Evolutionary conservation across 2,113 vertebrate genomes (phyloP).

Genomic region (Toxotes chatareus): DNA sequence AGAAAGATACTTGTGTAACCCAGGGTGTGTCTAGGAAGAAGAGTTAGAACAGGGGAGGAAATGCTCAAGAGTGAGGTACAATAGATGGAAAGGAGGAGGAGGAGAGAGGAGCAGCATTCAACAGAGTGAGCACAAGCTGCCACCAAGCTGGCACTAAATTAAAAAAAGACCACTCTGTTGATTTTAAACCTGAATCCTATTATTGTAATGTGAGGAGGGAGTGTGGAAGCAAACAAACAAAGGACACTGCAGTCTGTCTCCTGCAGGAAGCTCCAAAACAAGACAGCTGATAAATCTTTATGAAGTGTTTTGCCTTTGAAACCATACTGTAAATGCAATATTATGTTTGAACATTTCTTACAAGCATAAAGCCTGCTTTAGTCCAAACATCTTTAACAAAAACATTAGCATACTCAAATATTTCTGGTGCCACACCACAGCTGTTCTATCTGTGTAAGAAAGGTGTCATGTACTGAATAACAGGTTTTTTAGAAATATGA

Average conservation of each 20-base stretch:
- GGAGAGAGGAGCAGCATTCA: background rate
- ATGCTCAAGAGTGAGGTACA: background rate
- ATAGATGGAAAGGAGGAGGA: background rate
- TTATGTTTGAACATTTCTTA: background rate
- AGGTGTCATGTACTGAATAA: too few relatives aligned
- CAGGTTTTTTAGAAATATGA: too few relatives aligned
- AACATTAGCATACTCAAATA: constrained; percentile 24
- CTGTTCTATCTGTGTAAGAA: too few relatives aligned
- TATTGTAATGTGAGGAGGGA: background rate
- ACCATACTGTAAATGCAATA: background rate
- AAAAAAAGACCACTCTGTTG: background rate
- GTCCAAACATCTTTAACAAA: constrained; percentile 25
- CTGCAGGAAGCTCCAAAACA: background rate
- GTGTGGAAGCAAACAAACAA: background rate
- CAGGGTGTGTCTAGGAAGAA: constrained; percentile 14
- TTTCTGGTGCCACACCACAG: too few relatives aligned
- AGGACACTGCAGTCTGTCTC: background rate
- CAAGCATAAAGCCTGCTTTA: background rate
- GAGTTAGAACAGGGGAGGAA: background rate
- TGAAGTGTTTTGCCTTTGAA: background rate
- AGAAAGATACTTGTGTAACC: background rate
- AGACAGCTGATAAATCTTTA: background rate
- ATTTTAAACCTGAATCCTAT: constrained; percentile 7
- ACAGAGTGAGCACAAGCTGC: constrained; percentile 17
- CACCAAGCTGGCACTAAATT: constrained; percentile 39